phyloP scores from a whole-genome alignment of 2,113 vertebrate species.

The Genyomyrus donnyi region DNA sequence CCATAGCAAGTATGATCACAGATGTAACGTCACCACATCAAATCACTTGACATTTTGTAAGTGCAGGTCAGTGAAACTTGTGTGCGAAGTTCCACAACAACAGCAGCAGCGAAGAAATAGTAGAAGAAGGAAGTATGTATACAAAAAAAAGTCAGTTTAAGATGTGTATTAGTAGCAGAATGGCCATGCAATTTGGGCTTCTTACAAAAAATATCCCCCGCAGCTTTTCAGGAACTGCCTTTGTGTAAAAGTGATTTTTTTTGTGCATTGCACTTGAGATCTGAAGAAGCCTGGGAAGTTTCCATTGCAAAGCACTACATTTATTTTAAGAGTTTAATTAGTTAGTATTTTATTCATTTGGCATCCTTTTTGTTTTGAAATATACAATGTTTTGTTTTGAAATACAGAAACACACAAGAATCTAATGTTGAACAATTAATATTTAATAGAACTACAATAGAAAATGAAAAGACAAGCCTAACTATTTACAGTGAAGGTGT shows the following conservation, averaged over 20 bases:
- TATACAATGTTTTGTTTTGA: background rate
- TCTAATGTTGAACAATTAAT: background rate
- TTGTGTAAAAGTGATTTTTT: background rate
- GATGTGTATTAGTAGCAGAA: background rate
- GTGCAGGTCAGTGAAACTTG: background rate
- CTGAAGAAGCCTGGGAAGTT: background rate
- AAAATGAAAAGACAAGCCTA: background rate
- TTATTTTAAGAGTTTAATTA: background rate
- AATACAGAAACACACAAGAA: background rate
- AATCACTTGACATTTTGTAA: background rate
- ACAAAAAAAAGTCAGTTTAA: background rate
- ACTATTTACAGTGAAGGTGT: constrained; percentile 7
- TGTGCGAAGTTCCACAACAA: background rate
- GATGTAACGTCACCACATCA: background rate
- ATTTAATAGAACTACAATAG: background rate
- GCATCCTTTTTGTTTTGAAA: background rate
- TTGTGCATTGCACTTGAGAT: background rate
- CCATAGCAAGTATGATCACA: background rate
- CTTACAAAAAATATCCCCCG: background rate
- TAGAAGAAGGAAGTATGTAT: background rate
- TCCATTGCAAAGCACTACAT: background rate
- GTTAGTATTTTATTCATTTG: background rate
- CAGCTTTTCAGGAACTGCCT: background rate
- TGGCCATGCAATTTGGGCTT: background rate
- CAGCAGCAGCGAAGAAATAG: background rate